Evolutionary conservation across 2,113 vertebrate genomes (phyloP).

Genomic region (Butorides virescens): DNA sequence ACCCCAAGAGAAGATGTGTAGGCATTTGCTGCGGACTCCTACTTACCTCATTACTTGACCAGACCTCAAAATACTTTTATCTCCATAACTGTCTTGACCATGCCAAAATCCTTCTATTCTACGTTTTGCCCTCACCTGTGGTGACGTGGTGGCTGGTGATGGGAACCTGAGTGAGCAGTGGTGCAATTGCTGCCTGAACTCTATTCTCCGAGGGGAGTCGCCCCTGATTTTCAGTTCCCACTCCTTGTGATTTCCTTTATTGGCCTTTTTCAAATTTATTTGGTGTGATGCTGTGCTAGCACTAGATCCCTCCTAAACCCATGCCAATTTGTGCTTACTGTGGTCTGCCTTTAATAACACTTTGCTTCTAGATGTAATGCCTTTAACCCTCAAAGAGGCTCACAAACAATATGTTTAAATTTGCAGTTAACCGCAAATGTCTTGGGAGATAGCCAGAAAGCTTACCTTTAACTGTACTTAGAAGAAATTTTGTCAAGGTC

Average conservation of each 20-base stretch:
- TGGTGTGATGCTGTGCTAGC: background rate
- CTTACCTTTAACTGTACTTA: background rate
- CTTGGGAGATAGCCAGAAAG: background rate
- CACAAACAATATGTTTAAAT: background rate
- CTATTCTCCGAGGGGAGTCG: accelerated
- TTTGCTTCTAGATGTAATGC: background rate
- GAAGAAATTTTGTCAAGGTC: background rate
- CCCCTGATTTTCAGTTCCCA: background rate
- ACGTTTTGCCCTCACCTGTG: background rate
- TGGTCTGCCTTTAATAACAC: background rate
- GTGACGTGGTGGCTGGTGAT: background rate
- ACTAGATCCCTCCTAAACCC: background rate
- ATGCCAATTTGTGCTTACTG: background rate
- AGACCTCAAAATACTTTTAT: background rate
- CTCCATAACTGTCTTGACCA: background rate
- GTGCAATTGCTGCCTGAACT: background rate
- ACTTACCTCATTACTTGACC: background rate
- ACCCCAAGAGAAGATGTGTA: background rate
- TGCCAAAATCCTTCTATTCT: background rate
- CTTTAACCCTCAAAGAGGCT: background rate
- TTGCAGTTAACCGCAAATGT: background rate
- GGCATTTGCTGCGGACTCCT: background rate
- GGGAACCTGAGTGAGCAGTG: background rate
- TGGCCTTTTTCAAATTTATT: background rate
- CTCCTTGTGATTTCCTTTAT: background rate